phyloP scores from a whole-genome alignment of 1,140 invertebrate species.

The Drepana arcuata region DNA sequence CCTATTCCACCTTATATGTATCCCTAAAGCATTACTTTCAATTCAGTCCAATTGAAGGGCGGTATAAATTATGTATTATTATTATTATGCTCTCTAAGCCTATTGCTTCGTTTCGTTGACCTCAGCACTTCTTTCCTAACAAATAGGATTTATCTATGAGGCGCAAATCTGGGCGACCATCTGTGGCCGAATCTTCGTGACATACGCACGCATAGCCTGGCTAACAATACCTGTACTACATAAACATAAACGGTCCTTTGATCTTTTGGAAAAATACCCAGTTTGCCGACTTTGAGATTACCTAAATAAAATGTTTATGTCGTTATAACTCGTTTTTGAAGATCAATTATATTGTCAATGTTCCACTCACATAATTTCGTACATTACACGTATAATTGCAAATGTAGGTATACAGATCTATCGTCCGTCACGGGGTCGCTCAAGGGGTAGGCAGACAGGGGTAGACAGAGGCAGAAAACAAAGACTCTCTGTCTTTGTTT shows the following conservation, averaged over 20 bases:
- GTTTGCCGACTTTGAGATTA: too few relatives aligned
- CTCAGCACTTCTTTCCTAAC: conserved; percentile 36
- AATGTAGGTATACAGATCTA: too few relatives aligned
- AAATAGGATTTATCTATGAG: conserved; percentile 55
- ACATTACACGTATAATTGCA: too few relatives aligned
- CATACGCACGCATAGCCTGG: conserved; percentile 19
- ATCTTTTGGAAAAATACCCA: too few relatives aligned
- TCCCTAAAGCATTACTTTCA: too few relatives aligned
- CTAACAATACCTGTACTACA: background rate
- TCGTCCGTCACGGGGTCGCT: too few relatives aligned
- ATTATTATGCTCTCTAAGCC: conserved; percentile 39
- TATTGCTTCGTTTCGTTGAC: conserved; percentile 38
- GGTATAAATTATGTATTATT: conserved; percentile 32
- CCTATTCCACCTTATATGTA: too few relatives aligned
- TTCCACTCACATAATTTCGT: too few relatives aligned
- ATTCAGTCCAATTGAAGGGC: background rate
- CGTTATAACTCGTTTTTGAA: background rate
- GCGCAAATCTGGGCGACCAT: conserved; percentile 53
- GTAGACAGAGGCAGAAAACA: too few relatives aligned
- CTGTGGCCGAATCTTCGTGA: conserved; percentile 53
- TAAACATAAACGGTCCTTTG: background rate
- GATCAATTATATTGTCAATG: background rate
- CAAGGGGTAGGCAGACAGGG: too few relatives aligned
- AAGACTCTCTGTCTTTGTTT: too few relatives aligned
- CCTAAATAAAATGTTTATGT: background rate